phyloP scores from a whole-genome alignment of 2,888 invertebrate species.

The Tubiluchus corallicola region DNA sequence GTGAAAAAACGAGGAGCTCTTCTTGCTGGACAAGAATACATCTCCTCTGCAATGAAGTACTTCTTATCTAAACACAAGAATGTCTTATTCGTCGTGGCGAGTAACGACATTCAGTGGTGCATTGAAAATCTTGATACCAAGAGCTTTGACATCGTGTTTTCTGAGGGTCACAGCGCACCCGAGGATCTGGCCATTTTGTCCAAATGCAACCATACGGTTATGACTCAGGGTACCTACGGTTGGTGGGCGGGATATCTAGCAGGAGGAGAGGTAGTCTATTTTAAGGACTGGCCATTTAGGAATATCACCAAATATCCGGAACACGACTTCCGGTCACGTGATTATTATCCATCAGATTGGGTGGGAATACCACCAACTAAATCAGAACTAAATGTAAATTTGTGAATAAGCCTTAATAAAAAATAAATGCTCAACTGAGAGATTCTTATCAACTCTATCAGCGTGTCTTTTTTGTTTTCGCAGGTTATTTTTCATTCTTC shows the following conservation, averaged over 20 bases:
- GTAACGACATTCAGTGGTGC: slow-evolving; percentile 36
- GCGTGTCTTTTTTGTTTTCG: no score
- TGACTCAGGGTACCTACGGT: slow-evolving; percentile 23
- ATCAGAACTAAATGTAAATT: no score
- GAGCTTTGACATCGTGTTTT: slow-evolving; percentile 29
- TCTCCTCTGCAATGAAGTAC: slow-evolving; percentile 30
- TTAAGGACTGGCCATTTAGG: no score
- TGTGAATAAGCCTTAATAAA: no score
- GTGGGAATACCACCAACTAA: no score
- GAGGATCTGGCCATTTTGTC: slow-evolving; percentile 34
- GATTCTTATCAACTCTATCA: no score
- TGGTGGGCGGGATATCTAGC: slow-evolving; percentile 24
- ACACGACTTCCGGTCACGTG: no score
- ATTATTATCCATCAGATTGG: no score
- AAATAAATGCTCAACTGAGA: no score
- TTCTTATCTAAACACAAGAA: slow-evolving; percentile 29
- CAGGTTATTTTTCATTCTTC: no score
- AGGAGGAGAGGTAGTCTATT: slow-evolving; percentile 17
- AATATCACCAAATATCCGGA: no score
- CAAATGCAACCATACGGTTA: slow-evolving; percentile 35
- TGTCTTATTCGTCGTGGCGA: slow-evolving; percentile 32
- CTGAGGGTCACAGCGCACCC: slow-evolving; percentile 20
- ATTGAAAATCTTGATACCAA: slow-evolving; percentile 23
- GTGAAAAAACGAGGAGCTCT: slow-evolving; percentile 32
- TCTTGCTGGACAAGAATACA: slow-evolving; percentile 31